phyloP scores from a whole-genome alignment of 2,888 invertebrate genomes.

The Xanthorhoe spadicearia region DNA sequence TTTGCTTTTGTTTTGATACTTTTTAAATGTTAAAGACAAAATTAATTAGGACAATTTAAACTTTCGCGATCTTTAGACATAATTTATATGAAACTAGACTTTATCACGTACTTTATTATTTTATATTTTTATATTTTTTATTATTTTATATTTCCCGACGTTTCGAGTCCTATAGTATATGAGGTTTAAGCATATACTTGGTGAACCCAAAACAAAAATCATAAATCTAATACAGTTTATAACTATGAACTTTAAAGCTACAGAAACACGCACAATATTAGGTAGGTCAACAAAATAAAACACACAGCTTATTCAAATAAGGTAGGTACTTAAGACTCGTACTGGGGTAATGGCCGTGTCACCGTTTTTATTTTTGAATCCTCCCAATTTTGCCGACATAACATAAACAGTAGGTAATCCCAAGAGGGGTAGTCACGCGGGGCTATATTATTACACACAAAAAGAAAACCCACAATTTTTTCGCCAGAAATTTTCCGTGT shows the following conservation, averaged over 20 bases:
- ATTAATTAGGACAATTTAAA: too few relatives aligned
- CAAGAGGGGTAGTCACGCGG: constrained; percentile 57
- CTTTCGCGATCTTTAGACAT: too few relatives aligned
- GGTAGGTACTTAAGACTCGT: constrained; percentile 43
- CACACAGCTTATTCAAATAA: constrained; percentile 46
- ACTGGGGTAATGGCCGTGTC: constrained; percentile 48
- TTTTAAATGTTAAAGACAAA: too few relatives aligned
- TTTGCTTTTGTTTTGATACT: too few relatives aligned
- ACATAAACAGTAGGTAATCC: constrained; percentile 62
- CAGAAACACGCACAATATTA: constrained; percentile 17
- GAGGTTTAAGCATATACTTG: neutral
- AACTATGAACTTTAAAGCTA: constrained; percentile 7
- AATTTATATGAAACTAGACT: too few relatives aligned
- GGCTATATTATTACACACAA: constrained; percentile 54
- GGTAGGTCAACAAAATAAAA: constrained; percentile 41
- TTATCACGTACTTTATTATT: too few relatives aligned
- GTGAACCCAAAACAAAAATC: neutral
- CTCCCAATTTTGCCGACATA: constrained; percentile 59
- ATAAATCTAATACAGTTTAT: constrained; percentile 4
- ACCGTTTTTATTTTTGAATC: constrained; percentile 61
- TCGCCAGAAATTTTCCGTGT: constrained; percentile 54
- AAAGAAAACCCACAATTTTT: constrained; percentile 54
- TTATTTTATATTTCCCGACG: too few relatives aligned
- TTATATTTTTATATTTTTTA: too few relatives aligned
- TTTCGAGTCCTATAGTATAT: too few relatives aligned